Base-by-base conservation (phyloP, 1,140 invertebrate species). In the Dreissena polymorpha region DNA sequence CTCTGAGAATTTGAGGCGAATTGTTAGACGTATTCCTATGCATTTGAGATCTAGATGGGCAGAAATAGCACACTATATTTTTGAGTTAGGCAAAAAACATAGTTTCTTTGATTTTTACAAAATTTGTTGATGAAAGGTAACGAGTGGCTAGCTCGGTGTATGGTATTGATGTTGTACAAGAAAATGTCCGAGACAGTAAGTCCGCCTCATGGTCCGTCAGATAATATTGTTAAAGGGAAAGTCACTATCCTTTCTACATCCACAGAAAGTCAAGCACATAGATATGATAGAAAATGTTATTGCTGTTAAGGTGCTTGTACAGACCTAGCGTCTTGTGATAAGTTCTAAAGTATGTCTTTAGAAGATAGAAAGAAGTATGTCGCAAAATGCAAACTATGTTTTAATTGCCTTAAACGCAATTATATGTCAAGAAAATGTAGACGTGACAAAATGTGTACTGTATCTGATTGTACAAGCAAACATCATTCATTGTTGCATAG, bases 81-180 rank as follows among this genome's bases (percentile, higher is more conserved):
- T 29, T 69, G 67, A 69, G 27, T 69, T 25, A 2, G 67, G 8
- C 5, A 27, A 25, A 69, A 25, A 69, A 39, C 67, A 21, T 2
- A 29, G 50, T 69, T 69, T 69, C 27, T 69, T 13, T 0, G 67
- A 69, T 10, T 69, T n/a, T 69, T 18, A 39, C 27, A 2, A 69
- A 13, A 13, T 69, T 27, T 29, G 23, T 69, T 69, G 67, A 69
- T 13, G 27, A 69, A 29, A 2, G 27, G 27, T 69, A 21, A 29
- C 67, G 27, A 27, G 67, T 69, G 0, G 67, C 27, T 29, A 69
- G 25, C 50, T 69, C 67, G n/a, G 27, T 69, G 23, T 69, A 69
- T 49, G 67, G 67, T 12, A 69, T 39, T 69, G 67, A 69, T 69
- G 6, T 69, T 29, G 27, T 39, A 2, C 25, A 27, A 39, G 67